Conservation (phyloP, 2,113 vertebrate genomes). For the Cygnus buccinator region DNA sequence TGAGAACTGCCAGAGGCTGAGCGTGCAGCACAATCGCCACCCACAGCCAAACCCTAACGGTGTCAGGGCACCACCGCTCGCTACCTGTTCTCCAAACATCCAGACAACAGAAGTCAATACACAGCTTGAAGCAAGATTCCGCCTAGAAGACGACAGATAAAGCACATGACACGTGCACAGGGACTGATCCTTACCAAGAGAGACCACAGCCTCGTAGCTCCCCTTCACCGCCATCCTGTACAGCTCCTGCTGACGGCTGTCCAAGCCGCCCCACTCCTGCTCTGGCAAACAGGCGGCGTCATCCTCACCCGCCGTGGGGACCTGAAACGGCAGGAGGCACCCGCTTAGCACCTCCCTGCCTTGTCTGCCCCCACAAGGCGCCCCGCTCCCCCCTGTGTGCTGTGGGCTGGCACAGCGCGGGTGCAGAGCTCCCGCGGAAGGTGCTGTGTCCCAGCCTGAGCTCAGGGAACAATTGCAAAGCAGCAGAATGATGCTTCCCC, state of each 20-base stretch:
- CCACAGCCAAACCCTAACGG: not conserved
- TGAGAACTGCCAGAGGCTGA: not conserved
- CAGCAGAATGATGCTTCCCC: no score
- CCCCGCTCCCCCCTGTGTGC: not conserved
- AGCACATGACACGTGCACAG: fast-evolving
- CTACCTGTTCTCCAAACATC: not conserved
- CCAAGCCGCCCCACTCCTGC: slow-evolving; percentile 53
- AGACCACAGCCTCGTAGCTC: slow-evolving; percentile 29
- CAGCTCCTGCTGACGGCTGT: slow-evolving; percentile 69
- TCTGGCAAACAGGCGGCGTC: slow-evolving; percentile 30
- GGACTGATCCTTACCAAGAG: slow-evolving; percentile 61
- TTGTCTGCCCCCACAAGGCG: fast-evolving
- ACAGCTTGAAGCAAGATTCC: not conserved
- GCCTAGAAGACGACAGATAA: fast-evolving
- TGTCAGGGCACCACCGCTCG: not conserved
- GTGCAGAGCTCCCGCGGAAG: fast-evolving
- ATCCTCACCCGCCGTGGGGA: slow-evolving; percentile 22
- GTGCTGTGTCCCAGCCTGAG: not conserved
- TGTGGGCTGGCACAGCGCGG: fast-evolving
- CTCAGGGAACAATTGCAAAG: fast-evolving
- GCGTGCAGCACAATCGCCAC: not conserved
- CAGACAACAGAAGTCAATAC: not conserved
- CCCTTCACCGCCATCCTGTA: slow-evolving; percentile 48
- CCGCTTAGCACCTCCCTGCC: not conserved
- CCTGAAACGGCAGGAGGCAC: slow-evolving; percentile 53